Evolutionary conservation across 2,888 invertebrate genomes (phyloP), one percentile per base, ranked within the genome.

Genomic region (Stomorhina lunata): DNA sequence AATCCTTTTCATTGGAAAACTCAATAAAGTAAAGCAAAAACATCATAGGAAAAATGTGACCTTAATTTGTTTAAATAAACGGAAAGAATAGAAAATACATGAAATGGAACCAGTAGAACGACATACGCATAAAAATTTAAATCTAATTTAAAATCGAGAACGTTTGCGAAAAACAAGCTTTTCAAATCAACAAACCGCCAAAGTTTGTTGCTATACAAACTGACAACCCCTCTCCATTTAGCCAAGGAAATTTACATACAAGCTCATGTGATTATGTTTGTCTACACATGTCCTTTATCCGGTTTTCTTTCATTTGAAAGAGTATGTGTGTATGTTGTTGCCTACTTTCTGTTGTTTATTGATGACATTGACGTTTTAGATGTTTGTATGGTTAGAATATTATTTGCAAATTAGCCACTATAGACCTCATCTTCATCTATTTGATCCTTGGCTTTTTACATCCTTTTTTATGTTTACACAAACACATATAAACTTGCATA

Each of bases 361-460:
- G 84, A 80, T 78, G 82, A 69, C 29, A 66, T 34, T 63, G 27
- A 50, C 48, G 37, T 55, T 73, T 55, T 65, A 48, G 75, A 68
- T 72, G 66, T 71, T 80, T 53, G 63, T 65, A 72, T 79, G 82
- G 75, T 82, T 82, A 55, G 84, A 85, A 87, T 88, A 89, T 89
- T 89, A 89, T 89, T 89, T 88, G 89, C 90, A 89, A 89, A 89
- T 89, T 89, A 89, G 90, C 90, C 84, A 85, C 80, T 77, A 78
- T 80, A 83, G 84, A 4, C 45, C 20, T 17, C 66, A 48, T 48
- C 66, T 50, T 77, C 69, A 17, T 59, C 40, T 77, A 69, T 69
- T 77, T 77, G 77, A 69, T 77, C 77, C 77, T 69, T 59, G 37
- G 17, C 25, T 20, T 68, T 68, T 45, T 77, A 37, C 32, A 50